Percentiles rank a stretch among this genome's conserved stretches.
Evolutionary conservation across 2,113 vertebrate species (phyloP).

Genomic region (Takifugu bimaculatus): DNA sequence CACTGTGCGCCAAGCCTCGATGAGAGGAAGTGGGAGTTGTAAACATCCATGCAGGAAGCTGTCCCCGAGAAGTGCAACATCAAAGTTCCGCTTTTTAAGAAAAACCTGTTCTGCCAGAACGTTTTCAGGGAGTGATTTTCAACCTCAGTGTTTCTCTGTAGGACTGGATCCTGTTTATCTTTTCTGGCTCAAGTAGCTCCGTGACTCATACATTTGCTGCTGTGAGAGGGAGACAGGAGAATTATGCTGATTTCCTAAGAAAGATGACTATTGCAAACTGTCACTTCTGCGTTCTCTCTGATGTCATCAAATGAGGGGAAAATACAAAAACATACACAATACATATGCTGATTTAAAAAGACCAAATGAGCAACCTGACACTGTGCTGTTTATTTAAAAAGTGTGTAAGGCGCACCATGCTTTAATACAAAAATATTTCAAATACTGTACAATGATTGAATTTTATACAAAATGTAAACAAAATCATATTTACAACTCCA

Average conservation of each 20-base stretch:
- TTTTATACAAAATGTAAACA: slow-evolving; percentile 58
- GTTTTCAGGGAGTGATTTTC: slow-evolving; percentile 7
- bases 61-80: background rate
- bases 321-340: too few species aligned
- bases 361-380: too few species aligned
- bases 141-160: slow-evolving; percentile 1
- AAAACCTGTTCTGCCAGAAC: slow-evolving; percentile 28
- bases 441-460: slow-evolving; percentile 62
- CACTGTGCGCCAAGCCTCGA: background rate
- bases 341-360: too few species aligned
- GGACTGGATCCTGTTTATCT: background rate
- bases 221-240: too few species aligned
- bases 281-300: too few species aligned
- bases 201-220: background rate
- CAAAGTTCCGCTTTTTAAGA: background rate
- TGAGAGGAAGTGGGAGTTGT: background rate
- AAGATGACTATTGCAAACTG: too few species aligned
- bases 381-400: slow-evolving; percentile 41
- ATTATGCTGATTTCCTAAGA: too few species aligned
- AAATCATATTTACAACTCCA: slow-evolving; percentile 52
- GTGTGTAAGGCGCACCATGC: slow-evolving; percentile 25
- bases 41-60: background rate
- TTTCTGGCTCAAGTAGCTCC: background rate
- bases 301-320: too few species aligned
- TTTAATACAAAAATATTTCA: slow-evolving; percentile 65